These are phyloP conservation scores for Stegodyphus dumicola DNA, from an alignment of 1,140 invertebrate species.

Conservation along the genomic window DNA sequence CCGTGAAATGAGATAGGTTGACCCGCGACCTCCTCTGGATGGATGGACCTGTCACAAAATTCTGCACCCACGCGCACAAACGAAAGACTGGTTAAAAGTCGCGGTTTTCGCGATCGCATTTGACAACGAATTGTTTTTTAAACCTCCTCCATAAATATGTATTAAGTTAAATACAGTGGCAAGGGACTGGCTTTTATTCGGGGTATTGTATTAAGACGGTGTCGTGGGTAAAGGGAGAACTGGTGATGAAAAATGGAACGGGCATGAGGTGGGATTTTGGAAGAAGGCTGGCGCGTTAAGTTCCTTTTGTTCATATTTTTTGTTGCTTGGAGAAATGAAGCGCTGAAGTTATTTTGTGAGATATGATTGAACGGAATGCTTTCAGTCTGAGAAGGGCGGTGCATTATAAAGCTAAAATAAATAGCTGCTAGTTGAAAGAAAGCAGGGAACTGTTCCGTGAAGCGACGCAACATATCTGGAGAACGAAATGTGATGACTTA, in stretches of 20 bases:
- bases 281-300: not conserved
- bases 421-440: too few relatives aligned
- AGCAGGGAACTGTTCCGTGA: too few relatives aligned
- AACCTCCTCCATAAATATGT: conserved; percentile 53
- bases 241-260: not conserved
- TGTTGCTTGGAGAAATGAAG: not conserved
- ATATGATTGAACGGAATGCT: conserved; percentile 9
- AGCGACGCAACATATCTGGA: too few relatives aligned
- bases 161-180: conserved; percentile 54
- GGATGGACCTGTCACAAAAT: conserved; percentile 54
- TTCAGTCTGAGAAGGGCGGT: not conserved
- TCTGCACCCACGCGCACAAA: conserved; percentile 19
- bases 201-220: not conserved
- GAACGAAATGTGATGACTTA: too few relatives aligned
- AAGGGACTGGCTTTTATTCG: not conserved
- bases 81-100: conserved; percentile 30
- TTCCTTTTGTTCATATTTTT: not conserved
- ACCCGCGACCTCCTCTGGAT: conserved; percentile 50
- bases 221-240: not conserved
- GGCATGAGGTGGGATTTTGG: not conserved
- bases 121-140: conserved; percentile 53
- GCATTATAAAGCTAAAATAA: not conserved
- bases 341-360: conserved; percentile 2
- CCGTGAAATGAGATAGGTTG: conserved; percentile 61
- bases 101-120: conserved; percentile 12